A percentile compares a stretch with the other conserved stretches of the same genome.
These are phyloP conservation scores for Sesia apiformis DNA, from an alignment of 2,888 invertebrate species.

Conservation along the genomic window DNA sequence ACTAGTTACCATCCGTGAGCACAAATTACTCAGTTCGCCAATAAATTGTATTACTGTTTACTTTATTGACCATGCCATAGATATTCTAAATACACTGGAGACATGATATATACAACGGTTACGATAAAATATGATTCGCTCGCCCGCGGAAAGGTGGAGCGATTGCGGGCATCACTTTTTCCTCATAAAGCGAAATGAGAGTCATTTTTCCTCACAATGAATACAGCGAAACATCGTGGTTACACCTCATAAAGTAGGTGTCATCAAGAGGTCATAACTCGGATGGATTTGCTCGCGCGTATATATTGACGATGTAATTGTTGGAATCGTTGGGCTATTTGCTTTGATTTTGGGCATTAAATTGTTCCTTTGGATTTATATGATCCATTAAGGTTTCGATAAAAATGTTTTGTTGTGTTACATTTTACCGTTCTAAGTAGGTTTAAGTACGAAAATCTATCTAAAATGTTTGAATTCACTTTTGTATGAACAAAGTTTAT, in stretches of 20 bases:
- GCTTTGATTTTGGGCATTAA: no score
- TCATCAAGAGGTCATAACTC: neutral
- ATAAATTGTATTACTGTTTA: no score
- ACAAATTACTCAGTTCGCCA: no score
- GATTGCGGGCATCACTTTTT: slow-evolving; percentile 35
- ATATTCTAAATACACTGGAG: slow-evolving; percentile 4
- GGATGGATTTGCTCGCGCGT: neutral
- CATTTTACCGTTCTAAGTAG: no score
- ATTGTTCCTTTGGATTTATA: no score
- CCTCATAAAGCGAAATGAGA: slow-evolving; percentile 34
- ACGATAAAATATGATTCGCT: slow-evolving; percentile 14
- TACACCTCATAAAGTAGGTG: slow-evolving; percentile 2
- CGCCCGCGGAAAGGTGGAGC: slow-evolving; percentile 19
- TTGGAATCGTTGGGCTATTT: neutral
- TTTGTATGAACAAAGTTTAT: no score
- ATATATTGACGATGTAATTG: neutral
- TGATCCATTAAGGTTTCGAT: no score
- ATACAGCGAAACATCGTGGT: slow-evolving; percentile 5
- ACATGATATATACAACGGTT: slow-evolving; percentile 12
- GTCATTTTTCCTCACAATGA: slow-evolving; percentile 26
- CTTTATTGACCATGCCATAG: neutral
- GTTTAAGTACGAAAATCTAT: no score
- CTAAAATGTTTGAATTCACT: no score
- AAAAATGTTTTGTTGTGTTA: no score
- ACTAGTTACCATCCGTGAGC: no score